phyloP scores from a whole-genome alignment of 2,113 vertebrate genomes.

The Antigone vipio region DNA sequence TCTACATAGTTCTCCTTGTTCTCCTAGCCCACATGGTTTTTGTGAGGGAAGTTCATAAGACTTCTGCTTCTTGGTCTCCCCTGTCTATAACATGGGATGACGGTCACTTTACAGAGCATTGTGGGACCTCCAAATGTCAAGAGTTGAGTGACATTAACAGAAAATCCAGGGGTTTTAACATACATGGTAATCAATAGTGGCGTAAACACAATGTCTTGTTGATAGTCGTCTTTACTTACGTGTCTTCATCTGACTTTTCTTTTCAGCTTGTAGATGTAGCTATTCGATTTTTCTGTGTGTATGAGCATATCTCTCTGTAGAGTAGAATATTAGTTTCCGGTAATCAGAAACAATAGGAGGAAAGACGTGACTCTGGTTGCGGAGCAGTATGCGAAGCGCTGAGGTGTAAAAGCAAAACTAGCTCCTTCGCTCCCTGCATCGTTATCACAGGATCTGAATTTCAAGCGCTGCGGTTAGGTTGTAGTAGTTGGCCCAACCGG shows the following conservation, averaged over 20 bases:
- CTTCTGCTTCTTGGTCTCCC: neutral
- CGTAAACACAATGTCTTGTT: neutral
- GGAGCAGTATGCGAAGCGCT: neutral
- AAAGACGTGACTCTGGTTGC: neutral
- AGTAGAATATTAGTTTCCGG: neutral
- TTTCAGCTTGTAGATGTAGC: neutral
- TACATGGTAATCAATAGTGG: neutral
- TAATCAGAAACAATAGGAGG: neutral
- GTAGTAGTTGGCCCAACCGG: neutral
- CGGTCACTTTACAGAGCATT: neutral
- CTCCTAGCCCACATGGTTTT: neutral
- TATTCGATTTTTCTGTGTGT: neutral
- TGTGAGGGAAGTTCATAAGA: neutral
- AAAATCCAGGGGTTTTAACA: neutral
- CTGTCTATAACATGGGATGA: neutral
- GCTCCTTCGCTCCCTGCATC: fast-evolving
- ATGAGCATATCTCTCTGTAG: fast-evolving
- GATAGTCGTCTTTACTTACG: neutral
- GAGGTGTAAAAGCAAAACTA: neutral
- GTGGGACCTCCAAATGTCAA: neutral
- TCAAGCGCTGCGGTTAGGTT: neutral
- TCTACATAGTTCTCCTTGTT: neutral
- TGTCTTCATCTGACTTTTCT: neutral
- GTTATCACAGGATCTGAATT: neutral
- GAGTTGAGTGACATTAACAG: neutral